Conservation (phyloP, 1,140 invertebrate species). For the Diuraphis noxia region DNA sequence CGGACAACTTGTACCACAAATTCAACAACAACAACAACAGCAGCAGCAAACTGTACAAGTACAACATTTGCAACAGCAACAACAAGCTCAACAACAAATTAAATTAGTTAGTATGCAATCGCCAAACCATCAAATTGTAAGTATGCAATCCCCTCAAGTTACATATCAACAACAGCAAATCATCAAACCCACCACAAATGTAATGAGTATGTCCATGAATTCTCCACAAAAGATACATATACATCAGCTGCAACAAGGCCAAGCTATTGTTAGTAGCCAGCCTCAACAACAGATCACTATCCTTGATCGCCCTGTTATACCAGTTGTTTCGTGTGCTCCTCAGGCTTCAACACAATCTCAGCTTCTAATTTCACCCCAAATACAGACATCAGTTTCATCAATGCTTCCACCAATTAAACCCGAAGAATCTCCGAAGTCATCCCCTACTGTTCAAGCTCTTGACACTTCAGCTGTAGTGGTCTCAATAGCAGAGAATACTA, state of each 20-base stretch:
- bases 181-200: constrained; percentile 16
- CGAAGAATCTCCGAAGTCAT: constrained; percentile 14
- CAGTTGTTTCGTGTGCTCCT: constrained; percentile 64
- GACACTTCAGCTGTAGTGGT: not conserved
- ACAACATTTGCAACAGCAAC: constrained; percentile 59
- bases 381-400: constrained; percentile 20
- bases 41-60: constrained; percentile 61
- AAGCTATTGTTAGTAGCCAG: constrained; percentile 47
- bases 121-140: constrained; percentile 50
- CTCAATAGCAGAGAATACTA: not conserved
- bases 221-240: constrained; percentile 52
- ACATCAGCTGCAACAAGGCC: constrained; percentile 46
- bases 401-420: constrained; percentile 17
- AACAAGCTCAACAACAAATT: constrained; percentile 60
- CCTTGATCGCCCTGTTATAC: constrained; percentile 64
- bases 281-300: constrained; percentile 55
- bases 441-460: not conserved
- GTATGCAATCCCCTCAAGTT: constrained; percentile 46
- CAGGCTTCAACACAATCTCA: not conserved
- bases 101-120: constrained; percentile 57
- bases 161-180: constrained; percentile 47
- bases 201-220: constrained; percentile 45
- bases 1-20: constrained; percentile 55
- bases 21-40: constrained; percentile 61
- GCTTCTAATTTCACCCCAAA: constrained; percentile 19